Base-by-base conservation (phyloP, 2,888 invertebrate species). In the Doris montereyensis region DNA sequence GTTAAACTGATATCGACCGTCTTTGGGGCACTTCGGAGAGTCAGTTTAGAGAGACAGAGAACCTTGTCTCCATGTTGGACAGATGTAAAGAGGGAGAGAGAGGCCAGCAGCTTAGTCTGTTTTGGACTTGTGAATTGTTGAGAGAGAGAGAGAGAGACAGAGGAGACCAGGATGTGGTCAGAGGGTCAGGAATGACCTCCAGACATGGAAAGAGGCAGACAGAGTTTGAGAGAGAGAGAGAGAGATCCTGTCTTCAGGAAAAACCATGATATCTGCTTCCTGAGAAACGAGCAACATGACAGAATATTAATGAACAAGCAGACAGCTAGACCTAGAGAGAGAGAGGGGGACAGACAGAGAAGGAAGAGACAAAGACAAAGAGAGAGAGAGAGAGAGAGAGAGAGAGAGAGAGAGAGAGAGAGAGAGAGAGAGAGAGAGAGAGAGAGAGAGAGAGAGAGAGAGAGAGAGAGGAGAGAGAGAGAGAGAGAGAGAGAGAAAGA, bases 181-280 rank as follows among this genome's bases (percentile, higher is more conserved):
- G 93, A 78, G 86, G 92, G 82, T 88, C 86, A 0, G 88, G 87
- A 57, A 87, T 85, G 41, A 65, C 77, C 75, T 88, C 88, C 57
- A 87, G 79, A 80, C 81, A 86, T 0, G 80, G 84, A 28, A 73
- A 60, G 5, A 87, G n/a, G n/a, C n/a, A n/a, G n/a, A n/a, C n/a
- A n/a, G n/a, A n/a, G n/a, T n/a, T n/a, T n/a, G n/a, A n/a, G n/a
- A n/a, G n/a, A n/a, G n/a, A n/a, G n/a, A n/a, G n/a, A n/a, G n/a
- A n/a, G n/a, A n/a, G 0, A 93, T 89, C 0, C 91, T 89, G 57
- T 92, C 89, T 90, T 96, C 96, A 0, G 96, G 96, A 87, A 96
- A 96, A 0, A 96, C 94, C 8, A 96, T 92, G 26, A 96, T 95
- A 85, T 96, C 95, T 0, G 94, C 94, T 80, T 92, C 91, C 95